Conservation (phyloP, 2,113 vertebrate species). For the Antechinus flavipes region DNA sequence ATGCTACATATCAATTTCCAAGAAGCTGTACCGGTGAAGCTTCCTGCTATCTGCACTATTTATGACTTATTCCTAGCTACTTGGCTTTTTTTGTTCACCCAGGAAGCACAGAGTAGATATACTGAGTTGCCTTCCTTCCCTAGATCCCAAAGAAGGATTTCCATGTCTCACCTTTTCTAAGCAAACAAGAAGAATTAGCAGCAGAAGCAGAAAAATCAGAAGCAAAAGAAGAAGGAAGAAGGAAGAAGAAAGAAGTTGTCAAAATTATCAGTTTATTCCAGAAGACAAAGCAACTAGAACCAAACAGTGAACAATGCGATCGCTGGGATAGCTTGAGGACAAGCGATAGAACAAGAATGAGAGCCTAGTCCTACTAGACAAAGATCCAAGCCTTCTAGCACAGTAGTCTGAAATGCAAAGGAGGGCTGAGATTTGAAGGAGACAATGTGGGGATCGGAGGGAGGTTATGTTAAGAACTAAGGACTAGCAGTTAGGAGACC, state of each 20-base stretch:
- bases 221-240: too few relatives aligned
- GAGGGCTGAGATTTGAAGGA: neutral
- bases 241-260: too few relatives aligned
- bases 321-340: neutral
- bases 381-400: neutral
- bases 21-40: neutral
- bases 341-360: neutral
- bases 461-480: neutral
- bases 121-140: constrained; percentile 7
- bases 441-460: neutral
- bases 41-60: neutral
- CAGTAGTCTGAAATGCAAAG: neutral
- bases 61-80: neutral
- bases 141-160: constrained; percentile 24
- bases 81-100: neutral
- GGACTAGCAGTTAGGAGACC: neutral
- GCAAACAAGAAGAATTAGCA: neutral
- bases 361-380: neutral
- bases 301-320: neutral
- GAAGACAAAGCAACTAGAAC: neutral
- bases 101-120: constrained; percentile 9
- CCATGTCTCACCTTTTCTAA: constrained; percentile 17
- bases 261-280: neutral
- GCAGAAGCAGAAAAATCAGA: too few relatives aligned
- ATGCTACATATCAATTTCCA: neutral